phyloP scores from a whole-genome alignment of 2,113 vertebrate species.

The Neodontobutis hainanensis region DNA sequence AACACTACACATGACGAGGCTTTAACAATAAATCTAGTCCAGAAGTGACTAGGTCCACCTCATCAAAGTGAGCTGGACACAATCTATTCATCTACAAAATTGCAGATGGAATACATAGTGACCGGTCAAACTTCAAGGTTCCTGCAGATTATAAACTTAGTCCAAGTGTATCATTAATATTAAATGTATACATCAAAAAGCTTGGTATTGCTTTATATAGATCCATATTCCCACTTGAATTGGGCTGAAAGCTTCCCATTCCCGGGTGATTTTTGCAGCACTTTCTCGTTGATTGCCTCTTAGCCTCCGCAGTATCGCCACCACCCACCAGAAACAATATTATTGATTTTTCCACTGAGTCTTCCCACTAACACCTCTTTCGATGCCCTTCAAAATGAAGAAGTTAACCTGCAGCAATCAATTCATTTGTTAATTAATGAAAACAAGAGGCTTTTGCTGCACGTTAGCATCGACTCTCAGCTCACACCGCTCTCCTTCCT shows the following conservation, averaged over 20 bases:
- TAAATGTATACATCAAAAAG: background rate
- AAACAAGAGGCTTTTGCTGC: slow-evolving; percentile 12
- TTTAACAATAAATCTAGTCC: no score
- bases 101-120: no score
- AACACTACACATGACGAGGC: no score
- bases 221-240: slow-evolving; percentile 11
- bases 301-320: background rate
- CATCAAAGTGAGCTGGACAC: no score
- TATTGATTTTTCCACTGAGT: slow-evolving; percentile 26
- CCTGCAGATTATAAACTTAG: background rate
- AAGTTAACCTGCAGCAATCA: slow-evolving; percentile 51
- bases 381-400: slow-evolving; percentile 45
- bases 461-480: slow-evolving; percentile 58
- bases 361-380: background rate
- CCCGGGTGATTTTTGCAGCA: slow-evolving; percentile 18
- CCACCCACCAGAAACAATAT: background rate
- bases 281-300: background rate
- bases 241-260: slow-evolving; percentile 15
- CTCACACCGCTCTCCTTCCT: slow-evolving; percentile 16
- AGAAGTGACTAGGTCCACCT: no score
- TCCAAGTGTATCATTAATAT: background rate
- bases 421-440: slow-evolving; percentile 74
- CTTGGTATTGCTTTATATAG: background rate
- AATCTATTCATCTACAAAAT: no score
- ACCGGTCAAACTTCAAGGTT: background rate